A percentile compares a stretch with the other conserved stretches of the same genome.
phyloP scores from a whole-genome alignment of 64 coral and sea anemone genomes.

The Dendronephthya gigantea region DNA sequence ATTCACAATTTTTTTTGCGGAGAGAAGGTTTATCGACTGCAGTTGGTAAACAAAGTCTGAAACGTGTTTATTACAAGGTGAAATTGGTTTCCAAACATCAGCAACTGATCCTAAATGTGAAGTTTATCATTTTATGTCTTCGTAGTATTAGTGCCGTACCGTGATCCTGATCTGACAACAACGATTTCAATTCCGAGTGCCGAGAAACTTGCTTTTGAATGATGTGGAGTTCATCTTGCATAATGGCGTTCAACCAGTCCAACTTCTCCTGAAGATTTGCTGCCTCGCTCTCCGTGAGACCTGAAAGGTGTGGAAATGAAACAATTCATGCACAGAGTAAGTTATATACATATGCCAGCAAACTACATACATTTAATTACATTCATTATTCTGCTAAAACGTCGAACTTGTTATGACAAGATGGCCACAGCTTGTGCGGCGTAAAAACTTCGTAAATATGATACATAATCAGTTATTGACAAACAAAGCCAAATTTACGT shows the following conservation, averaged over 20 bases:
- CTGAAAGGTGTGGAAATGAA: constrained; percentile 6
- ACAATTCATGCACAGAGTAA: not conserved
- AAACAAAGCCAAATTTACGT: too few relatives aligned
- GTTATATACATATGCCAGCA: not conserved
- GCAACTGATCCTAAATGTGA: too few relatives aligned
- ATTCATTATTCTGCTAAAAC: not conserved
- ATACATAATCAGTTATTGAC: too few relatives aligned
- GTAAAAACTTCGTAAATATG: not conserved
- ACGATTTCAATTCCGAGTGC: not conserved
- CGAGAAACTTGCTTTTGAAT: constrained; percentile 51
- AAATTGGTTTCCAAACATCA: too few relatives aligned
- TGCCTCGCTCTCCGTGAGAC: constrained; percentile 61
- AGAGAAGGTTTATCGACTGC: too few relatives aligned
- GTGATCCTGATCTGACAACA: not conserved
- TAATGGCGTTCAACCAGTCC: constrained; percentile 76
- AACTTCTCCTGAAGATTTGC: constrained; percentile 73
- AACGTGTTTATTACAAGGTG: too few relatives aligned
- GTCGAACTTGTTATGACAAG: not conserved
- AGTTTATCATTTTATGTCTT: too few relatives aligned
- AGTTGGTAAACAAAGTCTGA: too few relatives aligned
- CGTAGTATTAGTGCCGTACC: too few relatives aligned
- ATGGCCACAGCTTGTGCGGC: not conserved
- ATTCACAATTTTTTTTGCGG: too few relatives aligned
- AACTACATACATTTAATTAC: not conserved
- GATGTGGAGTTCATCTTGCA: constrained; percentile 78